phyloP scores from a whole-genome alignment of 1,140 invertebrate species.

The Plodia interpunctella region DNA sequence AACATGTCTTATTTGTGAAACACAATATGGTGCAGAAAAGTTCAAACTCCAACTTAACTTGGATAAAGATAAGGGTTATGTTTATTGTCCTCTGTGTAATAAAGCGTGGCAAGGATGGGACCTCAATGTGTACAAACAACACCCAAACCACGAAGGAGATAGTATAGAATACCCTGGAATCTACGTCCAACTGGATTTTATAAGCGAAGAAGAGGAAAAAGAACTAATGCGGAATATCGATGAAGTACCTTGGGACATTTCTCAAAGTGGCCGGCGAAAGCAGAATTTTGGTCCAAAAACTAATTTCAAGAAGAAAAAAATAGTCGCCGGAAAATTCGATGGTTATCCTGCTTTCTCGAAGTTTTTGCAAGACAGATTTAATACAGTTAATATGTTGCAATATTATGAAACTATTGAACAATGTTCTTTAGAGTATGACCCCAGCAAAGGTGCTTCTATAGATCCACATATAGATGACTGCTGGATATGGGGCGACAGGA shows the following conservation, averaged over 20 bases:
- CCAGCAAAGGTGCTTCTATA: constrained; percentile 92
- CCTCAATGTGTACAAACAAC: constrained; percentile 76
- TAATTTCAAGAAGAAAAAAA: constrained; percentile 97
- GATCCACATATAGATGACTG: constrained; percentile 99
- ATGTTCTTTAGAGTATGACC: constrained; percentile 96
- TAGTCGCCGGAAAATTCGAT: constrained; percentile 87
- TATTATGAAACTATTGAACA: constrained; percentile 95
- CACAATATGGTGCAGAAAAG: constrained; percentile 80
- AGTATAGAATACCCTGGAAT: constrained; percentile 83
- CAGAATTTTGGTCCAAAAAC: constrained; percentile 99
- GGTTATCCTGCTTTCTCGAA: constrained; percentile 93
- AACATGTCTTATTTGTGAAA: constrained; percentile 91
- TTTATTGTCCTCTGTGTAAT: constrained; percentile 87
- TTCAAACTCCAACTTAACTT: constrained; percentile 42
- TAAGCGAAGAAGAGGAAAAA: constrained; percentile 84
- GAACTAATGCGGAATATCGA: constrained; percentile 86
- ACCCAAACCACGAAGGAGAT: constrained; percentile 81
- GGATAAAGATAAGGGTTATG: constrained; percentile 79
- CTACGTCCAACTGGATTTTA: constrained; percentile 86
- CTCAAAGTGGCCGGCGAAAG: constrained; percentile 97
- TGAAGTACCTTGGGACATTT: constrained; percentile 90
- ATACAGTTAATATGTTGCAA: constrained; percentile 79
- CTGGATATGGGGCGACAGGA: constrained; percentile 99
- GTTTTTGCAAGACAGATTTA: constrained; percentile 90
- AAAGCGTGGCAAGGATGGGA: constrained; percentile 87